phyloP scores from a whole-genome alignment of 1,140 invertebrate species.

The Ceratitis capitata region DNA sequence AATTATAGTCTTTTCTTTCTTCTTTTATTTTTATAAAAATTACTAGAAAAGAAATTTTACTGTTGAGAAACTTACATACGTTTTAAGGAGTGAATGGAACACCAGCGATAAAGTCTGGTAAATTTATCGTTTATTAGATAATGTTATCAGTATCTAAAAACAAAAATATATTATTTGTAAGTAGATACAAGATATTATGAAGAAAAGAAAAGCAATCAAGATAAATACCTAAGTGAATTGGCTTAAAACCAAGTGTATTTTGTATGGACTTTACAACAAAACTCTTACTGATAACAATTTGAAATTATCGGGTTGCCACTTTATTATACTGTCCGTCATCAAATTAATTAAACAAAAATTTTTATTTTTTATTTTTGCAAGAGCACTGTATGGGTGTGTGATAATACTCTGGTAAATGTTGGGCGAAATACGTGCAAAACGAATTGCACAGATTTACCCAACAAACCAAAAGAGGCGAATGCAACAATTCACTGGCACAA shows the following conservation, averaged over 20 bases:
- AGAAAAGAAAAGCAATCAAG: background rate
- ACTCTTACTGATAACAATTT: background rate
- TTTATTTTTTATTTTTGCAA: background rate
- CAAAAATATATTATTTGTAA: background rate
- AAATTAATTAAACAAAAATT: background rate
- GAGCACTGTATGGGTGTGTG: background rate
- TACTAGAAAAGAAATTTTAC: background rate
- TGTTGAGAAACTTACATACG: background rate
- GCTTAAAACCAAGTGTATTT: background rate
- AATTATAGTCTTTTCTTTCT: too few species aligned
- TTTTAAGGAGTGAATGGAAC: background rate
- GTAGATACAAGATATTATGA: background rate
- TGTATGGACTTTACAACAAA: background rate
- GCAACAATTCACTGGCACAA: too few species aligned
- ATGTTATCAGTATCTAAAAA: conserved; percentile 12
- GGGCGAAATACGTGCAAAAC: too few species aligned
- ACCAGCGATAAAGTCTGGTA: background rate
- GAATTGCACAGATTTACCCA: too few species aligned
- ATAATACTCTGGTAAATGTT: background rate
- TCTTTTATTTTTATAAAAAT: too few species aligned
- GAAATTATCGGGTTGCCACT: background rate
- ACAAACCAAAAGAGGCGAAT: too few species aligned
- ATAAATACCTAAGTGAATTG: background rate
- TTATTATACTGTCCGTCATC: background rate
- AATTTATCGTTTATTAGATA: conserved; percentile 16